Conservation (phyloP, 2,888 invertebrate species). For the Tuberolachnus salignus region DNA sequence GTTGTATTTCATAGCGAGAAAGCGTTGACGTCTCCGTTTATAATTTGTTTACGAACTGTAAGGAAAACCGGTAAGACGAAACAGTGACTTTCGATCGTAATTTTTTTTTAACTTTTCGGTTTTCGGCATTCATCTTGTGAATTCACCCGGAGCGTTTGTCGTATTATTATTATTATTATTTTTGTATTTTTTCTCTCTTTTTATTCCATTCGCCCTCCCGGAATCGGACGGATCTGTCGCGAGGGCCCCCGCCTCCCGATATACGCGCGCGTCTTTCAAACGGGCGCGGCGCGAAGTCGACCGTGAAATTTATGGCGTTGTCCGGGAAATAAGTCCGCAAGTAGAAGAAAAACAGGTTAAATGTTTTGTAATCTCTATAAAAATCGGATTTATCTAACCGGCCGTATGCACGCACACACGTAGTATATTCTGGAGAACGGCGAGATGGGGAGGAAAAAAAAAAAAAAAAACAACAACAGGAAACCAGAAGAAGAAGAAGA, state of each 20-base stretch:
- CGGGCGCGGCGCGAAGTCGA: conserved; percentile 40
- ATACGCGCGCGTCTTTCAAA: conserved; percentile 42
- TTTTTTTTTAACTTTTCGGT: conserved; percentile 12
- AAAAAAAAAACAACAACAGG: too few relatives aligned
- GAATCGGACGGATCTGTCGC: conserved; percentile 47
- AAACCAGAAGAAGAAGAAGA: conserved; percentile 27
- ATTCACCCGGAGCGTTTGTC: conserved; percentile 46
- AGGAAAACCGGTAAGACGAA: not conserved
- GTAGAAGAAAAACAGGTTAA: conserved; percentile 56
- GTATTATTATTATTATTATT: too few relatives aligned
- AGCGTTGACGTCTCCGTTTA: not conserved
- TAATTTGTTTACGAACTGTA: conserved; percentile 20
- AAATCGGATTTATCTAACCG: conserved; percentile 56
- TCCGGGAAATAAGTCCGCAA: conserved; percentile 52
- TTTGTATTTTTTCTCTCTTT: conserved; percentile 11
- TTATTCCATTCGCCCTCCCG: conserved; percentile 23
- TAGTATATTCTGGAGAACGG: conserved; percentile 21
- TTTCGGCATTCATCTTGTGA: conserved; percentile 36
- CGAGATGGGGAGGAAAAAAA: conserved; percentile 1
- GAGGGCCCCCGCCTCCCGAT: conserved; percentile 26
- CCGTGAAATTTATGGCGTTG: conserved; percentile 54
- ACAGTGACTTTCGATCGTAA: conserved; percentile 7
- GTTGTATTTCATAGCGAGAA: too few relatives aligned
- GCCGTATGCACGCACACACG: not conserved
- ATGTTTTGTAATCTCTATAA: conserved; percentile 57